Evolutionary conservation across 2,797 vertebrate species (phyloP).

Genomic region (Muraenolepis orangiensis): DNA sequence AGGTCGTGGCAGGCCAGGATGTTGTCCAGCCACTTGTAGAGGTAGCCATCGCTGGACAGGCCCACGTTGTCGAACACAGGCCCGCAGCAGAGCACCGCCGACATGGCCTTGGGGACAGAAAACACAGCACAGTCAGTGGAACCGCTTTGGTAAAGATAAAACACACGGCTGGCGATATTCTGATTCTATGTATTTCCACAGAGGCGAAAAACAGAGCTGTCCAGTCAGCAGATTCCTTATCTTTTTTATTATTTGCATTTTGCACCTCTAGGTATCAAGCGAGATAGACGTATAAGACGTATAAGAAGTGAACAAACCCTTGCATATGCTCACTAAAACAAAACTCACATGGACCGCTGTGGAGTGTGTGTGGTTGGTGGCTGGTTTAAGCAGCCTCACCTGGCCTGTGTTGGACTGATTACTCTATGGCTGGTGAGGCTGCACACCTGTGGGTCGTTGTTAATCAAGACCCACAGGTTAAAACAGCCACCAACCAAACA

Average conservation of each 20-base stretch:
- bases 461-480: too few species aligned
- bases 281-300: neutral
- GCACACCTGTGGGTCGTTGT: too few species aligned
- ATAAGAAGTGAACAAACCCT: too few species aligned
- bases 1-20: constrained; percentile 97
- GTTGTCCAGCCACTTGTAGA: constrained; percentile 99
- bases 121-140: neutral
- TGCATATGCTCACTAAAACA: too few species aligned
- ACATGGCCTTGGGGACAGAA: constrained; percentile 86
- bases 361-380: too few species aligned
- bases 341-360: too few species aligned
- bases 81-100: constrained; percentile 94
- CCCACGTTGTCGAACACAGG: constrained; percentile 98
- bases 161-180: neutral
- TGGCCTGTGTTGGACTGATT: too few species aligned
- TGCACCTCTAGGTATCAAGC: neutral
- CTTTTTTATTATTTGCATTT: neutral
- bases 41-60: constrained; percentile 95
- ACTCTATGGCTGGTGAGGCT: too few species aligned
- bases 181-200: neutral
- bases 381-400: too few species aligned
- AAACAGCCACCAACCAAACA: too few species aligned
- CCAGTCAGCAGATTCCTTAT: neutral
- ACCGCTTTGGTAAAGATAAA: neutral
- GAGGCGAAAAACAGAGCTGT: neutral